Percentiles rank a stretch among this genome's conserved stretches.
Conservation (phyloP, 2,797 vertebrate genomes). For the Cryptoblepharus egeriae region DNA sequence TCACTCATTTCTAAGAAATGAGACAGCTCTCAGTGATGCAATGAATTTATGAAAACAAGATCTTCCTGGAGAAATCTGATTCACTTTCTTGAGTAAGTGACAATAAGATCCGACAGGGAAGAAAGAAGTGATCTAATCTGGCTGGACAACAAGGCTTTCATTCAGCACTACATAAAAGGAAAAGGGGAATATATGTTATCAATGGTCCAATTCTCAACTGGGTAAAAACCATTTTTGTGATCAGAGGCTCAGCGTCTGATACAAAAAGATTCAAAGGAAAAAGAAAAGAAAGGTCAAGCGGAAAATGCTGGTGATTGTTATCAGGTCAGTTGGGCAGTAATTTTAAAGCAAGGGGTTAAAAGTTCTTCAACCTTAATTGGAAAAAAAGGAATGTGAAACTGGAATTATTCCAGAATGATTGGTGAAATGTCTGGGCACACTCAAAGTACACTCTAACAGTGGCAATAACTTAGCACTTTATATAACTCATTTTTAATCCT, state of each 20-base stretch:
- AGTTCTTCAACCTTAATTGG: conserved; percentile 12
- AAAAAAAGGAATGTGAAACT: background rate
- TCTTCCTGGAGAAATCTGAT: conserved; percentile 20
- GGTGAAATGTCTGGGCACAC: background rate
- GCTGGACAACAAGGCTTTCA: conserved; percentile 15
- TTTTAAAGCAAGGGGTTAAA: conserved; percentile 10
- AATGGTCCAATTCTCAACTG: conserved; percentile 14
- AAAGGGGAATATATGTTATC: background rate
- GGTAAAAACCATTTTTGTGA: conserved; percentile 19
- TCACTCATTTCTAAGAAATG: background rate
- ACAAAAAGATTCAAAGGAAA: background rate
- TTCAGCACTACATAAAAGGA: conserved; percentile 10
- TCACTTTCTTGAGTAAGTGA: conserved; percentile 22
- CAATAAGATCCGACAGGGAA: conserved; percentile 12
- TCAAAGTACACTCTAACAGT: background rate
- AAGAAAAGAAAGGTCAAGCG: conserved; percentile 17
- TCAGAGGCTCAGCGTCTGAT: background rate
- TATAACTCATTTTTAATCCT: conserved; percentile 6
- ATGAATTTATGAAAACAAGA: conserved; percentile 22
- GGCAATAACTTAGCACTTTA: background rate
- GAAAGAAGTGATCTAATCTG: background rate
- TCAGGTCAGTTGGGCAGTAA: background rate
- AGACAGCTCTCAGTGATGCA: background rate
- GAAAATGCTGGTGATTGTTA: background rate
- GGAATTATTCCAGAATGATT: background rate